Base-by-base conservation (phyloP, 2,797 vertebrate genomes). In the Dendrocincla tyrannina region DNA sequence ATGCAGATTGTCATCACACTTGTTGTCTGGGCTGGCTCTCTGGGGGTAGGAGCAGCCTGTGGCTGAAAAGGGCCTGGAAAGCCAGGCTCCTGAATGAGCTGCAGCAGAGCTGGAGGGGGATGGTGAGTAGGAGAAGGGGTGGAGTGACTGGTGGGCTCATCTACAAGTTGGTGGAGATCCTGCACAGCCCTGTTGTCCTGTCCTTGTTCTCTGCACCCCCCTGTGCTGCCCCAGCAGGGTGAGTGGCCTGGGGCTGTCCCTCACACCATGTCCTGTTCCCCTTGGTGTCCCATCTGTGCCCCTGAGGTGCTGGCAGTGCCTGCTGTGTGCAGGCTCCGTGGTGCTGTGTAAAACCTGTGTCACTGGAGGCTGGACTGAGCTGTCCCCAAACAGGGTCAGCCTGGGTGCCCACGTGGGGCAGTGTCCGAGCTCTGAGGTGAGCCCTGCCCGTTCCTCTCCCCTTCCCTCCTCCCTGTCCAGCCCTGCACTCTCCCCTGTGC, bases 341-440 rank as follows among this genome's bases (percentile, higher is more conserved):
- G 33, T 37, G 25, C 20, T 8, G 5, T 10, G 3, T 42, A 16
- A 7, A 32, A 53, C 50, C 59, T 28, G 58, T 42, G 39, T 23
- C 39, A 23, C 70, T 13, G n/a, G 5, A 1, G 74, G 42, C 66
- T n/a, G 50, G 37, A 5, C 33, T 5, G 62, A 25, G 56, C 44
- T 55, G 56, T n/a, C 4, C 22, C 22, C 13, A 28, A 7, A 7
- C 14, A 10, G 27, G 47, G 17, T 27, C 68, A 69, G 70, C 79
- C 69, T 3, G 0, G 1, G 2, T 32, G 85, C 25, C 70, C 0
- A 0, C 28, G 44, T 33, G 50, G 59, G 25, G 27, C 83, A 27
- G 33, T 24, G 2, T 10, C 59, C 2, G 0, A 39, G 28, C 53
- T 47, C 60, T 11, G 68, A 56, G 47, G 32, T 14, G 4, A 84